Conservation (phyloP, 2,888 invertebrate species). For the Epinotia nisella region DNA sequence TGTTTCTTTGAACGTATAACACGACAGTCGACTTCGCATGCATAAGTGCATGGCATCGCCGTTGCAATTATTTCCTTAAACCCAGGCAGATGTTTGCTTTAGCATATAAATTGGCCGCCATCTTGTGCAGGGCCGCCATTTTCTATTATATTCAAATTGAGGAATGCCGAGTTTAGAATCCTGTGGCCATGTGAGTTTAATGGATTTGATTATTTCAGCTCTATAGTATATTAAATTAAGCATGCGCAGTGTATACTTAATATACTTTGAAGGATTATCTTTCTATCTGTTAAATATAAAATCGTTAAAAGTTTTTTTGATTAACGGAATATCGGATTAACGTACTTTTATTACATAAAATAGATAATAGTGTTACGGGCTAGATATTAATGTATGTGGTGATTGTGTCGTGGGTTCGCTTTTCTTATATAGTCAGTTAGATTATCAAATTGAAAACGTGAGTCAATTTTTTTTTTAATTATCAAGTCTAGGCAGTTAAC, state of each 20-base stretch:
- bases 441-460: too few species aligned
- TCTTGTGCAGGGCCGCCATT: slow-evolving; percentile 59
- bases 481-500: too few species aligned
- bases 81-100: slow-evolving; percentile 60
- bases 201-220: slow-evolving; percentile 7
- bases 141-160: slow-evolving; percentile 78
- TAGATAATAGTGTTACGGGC: too few species aligned
- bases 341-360: background rate
- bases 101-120: slow-evolving; percentile 69
- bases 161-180: slow-evolving; percentile 48
- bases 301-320: background rate
- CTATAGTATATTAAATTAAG: background rate
- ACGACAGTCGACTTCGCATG: slow-evolving; percentile 46
- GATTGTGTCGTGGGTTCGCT: too few species aligned
- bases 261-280: background rate
- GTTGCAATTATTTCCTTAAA: slow-evolving; percentile 58
- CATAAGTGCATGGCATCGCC: slow-evolving; percentile 49
- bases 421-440: too few species aligned
- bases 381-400: too few species aligned
- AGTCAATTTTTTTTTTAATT: too few species aligned
- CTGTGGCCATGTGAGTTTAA: slow-evolving; percentile 23
- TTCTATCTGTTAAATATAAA: background rate
- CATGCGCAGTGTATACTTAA: background rate
- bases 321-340: background rate
- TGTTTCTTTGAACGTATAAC: slow-evolving; percentile 14